These are phyloP conservation scores for Remorina albescens DNA, from an alignment of 2,797 vertebrate genomes.

Conservation along the genomic window DNA sequence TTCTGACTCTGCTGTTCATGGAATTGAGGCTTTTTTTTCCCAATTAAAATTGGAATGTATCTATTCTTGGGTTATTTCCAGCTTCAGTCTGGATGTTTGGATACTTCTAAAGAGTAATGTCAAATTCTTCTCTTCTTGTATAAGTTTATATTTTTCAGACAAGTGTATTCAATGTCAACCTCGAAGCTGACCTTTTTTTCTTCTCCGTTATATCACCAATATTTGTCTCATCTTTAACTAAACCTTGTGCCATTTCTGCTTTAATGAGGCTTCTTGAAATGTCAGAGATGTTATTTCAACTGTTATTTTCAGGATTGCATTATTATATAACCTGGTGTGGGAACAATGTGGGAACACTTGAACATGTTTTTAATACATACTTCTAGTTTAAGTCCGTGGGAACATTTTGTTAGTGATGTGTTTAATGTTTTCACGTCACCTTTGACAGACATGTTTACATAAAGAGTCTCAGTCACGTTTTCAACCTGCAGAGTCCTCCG, in stretches of 20 bases:
- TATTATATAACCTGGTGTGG: constrained; percentile 24
- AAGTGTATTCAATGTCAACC: constrained; percentile 40
- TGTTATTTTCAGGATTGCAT: constrained; percentile 36
- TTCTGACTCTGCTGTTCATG: not conserved
- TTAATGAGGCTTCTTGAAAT: constrained; percentile 71
- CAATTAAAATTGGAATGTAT: not conserved
- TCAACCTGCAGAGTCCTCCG: not conserved
- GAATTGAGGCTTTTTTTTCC: not conserved
- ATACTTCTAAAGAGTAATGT: constrained; percentile 14
- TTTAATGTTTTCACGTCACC: constrained; percentile 2
- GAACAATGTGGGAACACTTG: constrained; percentile 18
- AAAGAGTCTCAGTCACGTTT: not conserved
- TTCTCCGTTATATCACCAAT: constrained; percentile 41
- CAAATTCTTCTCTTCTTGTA: constrained; percentile 13
- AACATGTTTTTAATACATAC: constrained; percentile 6
- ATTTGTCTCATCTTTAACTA: constrained; percentile 66
- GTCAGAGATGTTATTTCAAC: constrained; percentile 57
- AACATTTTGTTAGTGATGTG: not conserved
- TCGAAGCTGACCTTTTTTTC: constrained; percentile 59
- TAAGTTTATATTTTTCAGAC: constrained; percentile 34
- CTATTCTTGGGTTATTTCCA: constrained; percentile 15
- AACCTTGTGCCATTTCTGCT: constrained; percentile 61
- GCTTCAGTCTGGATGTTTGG: constrained; percentile 6
- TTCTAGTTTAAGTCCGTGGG: not conserved
- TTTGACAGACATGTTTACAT: not conserved